These are phyloP conservation scores for Sebastes nivosus DNA, from an alignment of 2,797 vertebrate species.

Conservation along the genomic window DNA sequence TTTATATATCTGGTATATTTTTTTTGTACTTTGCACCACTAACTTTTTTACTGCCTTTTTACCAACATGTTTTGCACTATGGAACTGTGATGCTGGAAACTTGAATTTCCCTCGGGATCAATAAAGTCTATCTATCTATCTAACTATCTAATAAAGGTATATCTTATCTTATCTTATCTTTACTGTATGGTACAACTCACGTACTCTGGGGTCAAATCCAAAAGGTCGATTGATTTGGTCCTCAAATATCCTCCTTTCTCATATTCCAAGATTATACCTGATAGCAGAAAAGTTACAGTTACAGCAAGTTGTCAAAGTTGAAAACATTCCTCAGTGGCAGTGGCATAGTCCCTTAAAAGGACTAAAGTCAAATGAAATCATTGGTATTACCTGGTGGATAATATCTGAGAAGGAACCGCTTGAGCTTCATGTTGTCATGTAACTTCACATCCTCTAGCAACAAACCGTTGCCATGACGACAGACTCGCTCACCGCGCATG, in stretches of 20 bases:
- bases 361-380: neutral
- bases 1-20: no score
- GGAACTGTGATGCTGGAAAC: no score
- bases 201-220: constrained; percentile 88
- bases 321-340: neutral
- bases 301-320: neutral
- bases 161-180: no score
- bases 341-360: neutral
- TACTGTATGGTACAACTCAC: constrained; percentile 49
- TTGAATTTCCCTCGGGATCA: no score
- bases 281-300: neutral
- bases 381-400: constrained; percentile 84
- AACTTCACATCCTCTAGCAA: constrained; percentile 35
- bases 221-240: constrained; percentile 91
- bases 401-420: constrained; percentile 90
- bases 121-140: no score
- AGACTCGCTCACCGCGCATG: constrained; percentile 32
- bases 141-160: no score
- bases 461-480: constrained; percentile 73
- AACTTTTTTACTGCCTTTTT: no score
- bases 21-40: no score
- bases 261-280: constrained; percentile 95
- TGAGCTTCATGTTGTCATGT: constrained; percentile 83
- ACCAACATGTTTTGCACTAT: no score
- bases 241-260: constrained; percentile 83